Percentiles rank a stretch among this genome's conserved stretches.
Conservation (phyloP, 64 coral and sea anemone genomes). For the Exaiptasia diaphana region DNA sequence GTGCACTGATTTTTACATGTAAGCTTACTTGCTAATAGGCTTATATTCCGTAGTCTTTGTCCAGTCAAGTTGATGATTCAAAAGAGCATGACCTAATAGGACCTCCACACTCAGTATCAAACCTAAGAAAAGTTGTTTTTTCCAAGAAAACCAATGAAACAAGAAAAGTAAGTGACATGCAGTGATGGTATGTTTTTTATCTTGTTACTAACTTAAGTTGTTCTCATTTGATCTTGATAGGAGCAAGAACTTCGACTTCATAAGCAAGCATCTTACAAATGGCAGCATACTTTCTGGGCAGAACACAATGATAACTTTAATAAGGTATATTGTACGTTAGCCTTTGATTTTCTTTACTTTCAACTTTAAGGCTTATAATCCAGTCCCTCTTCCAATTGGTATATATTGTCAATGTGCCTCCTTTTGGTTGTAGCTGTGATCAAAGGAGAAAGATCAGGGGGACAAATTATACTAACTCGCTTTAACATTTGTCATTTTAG, state of each 20-base stretch:
- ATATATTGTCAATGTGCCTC: too few relatives aligned
- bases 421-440: too few relatives aligned
- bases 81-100: slow-evolving; percentile 65
- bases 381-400: too few relatives aligned
- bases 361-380: too few relatives aligned
- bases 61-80: too few relatives aligned
- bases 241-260: slow-evolving; percentile 64
- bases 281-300: slow-evolving; percentile 88
- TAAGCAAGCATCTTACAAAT: slow-evolving; percentile 57
- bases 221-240: neutral
- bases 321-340: slow-evolving; percentile 47
- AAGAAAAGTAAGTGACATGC: slow-evolving; percentile 36
- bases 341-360: too few relatives aligned
- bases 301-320: slow-evolving; percentile 82
- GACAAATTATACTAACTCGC: too few relatives aligned
- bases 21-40: too few relatives aligned
- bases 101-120: slow-evolving; percentile 62
- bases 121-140: slow-evolving; percentile 80
- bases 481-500: neutral
- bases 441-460: too few relatives aligned
- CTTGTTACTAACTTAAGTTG: neutral
- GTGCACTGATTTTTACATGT: too few relatives aligned
- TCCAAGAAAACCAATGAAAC: slow-evolving; percentile 55
- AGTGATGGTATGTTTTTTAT: too few relatives aligned
- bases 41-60: too few relatives aligned